Evolutionary conservation across 2,888 invertebrate species (phyloP), one percentile per base, ranked within the genome.

Genomic region (Alsophila aescularia): DNA sequence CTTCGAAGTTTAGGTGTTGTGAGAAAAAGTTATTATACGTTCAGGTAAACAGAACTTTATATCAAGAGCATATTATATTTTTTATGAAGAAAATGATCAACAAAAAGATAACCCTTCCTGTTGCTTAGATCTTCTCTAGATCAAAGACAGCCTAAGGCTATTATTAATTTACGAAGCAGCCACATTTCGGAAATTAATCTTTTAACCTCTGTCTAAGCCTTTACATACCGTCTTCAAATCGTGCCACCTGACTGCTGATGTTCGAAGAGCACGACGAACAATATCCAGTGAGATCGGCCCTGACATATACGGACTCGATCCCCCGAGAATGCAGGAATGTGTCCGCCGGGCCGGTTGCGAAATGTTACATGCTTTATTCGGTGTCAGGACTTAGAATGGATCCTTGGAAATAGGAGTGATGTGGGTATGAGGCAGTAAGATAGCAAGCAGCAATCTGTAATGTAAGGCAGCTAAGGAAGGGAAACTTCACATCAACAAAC

Each of bases 241-340:
- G 42, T 49, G 39, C 13, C 49, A 40, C 47, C 32, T 42, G 32
- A 18, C 29, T 29, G 16, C 42, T 10, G 32, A 43, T 45, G 36
- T 12, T 13, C 21, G 31, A 35, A 45, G 39, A 45, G 36, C 41
- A 43, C 34, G 34, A 45, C 43, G 8, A 12, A 43, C 35, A 44
- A 41, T 41, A 37, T 21, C 31, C 10, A 32, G 32, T 52, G 39
- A 53, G 45, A 42, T 45, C 47, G 54, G 34, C 67, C 67, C 21
- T 64, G 64, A 62, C 64, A 64, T 60, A 62, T 60, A 40, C 60
- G 43, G 62, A 64, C 52, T 24, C 16, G 64, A 64, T 62, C 64
- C 58, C 64, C n/a, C 14, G 64, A 56, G 62, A 54, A 31, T 52
- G 49, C 39, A 16, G 45, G 56, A 50, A 55, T 36, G 58, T 57